Conservation (phyloP, 1,140 invertebrate genomes). For the Drosophila kikkawai region DNA sequence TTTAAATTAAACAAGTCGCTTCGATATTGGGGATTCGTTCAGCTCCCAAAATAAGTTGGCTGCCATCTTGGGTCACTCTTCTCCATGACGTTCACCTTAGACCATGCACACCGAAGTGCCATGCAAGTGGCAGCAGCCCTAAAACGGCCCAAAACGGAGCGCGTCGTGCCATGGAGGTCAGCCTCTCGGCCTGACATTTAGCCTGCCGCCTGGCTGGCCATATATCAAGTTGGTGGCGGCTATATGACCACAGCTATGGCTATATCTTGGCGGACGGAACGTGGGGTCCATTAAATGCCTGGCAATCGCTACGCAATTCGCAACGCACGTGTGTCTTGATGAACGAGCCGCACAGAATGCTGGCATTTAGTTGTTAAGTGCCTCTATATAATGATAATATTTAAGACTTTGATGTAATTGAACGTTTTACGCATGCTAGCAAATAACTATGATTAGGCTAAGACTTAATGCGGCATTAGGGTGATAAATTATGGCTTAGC, state of each 20-base stretch:
- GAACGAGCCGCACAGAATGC: constrained; percentile 54
- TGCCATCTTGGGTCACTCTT: constrained; percentile 24
- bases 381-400: constrained; percentile 65
- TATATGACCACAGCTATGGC: constrained; percentile 14
- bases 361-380: constrained; percentile 69
- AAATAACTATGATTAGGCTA: constrained; percentile 39
- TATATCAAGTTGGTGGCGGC: constrained; percentile 32
- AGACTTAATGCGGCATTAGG: constrained; percentile 24
- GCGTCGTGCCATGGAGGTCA: constrained; percentile 73
- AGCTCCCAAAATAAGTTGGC: constrained; percentile 19
- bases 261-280: constrained; percentile 10
- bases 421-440: constrained; percentile 56
- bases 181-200: constrained; percentile 72
- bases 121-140: constrained; percentile 65
- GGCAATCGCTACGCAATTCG: constrained; percentile 66
- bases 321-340: constrained; percentile 74
- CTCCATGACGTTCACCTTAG: constrained; percentile 37
- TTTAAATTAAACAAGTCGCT: constrained; percentile 19
- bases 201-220: constrained; percentile 41
- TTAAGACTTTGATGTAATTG: constrained; percentile 64
- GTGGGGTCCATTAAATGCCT: constrained; percentile 31
- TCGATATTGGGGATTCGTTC: not conserved
- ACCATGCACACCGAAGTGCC: constrained; percentile 57
- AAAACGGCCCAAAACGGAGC: constrained; percentile 68
- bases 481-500: constrained; percentile 20